A percentile compares a stretch with the other conserved stretches of the same genome.
Evolutionary conservation across 2,113 vertebrate genomes (phyloP).

Genomic region (Nothoprocta pentlandii): DNA sequence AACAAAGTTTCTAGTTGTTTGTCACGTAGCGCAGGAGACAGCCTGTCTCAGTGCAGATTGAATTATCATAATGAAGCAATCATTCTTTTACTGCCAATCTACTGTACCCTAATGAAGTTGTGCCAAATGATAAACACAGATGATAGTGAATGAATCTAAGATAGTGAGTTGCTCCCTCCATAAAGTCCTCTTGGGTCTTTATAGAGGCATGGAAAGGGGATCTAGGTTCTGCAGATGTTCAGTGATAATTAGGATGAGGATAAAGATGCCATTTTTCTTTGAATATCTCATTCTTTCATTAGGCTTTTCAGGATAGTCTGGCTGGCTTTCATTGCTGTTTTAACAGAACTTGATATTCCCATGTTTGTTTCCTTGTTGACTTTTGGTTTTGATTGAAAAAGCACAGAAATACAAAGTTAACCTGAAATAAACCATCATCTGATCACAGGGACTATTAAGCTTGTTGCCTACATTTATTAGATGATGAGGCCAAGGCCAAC

Average conservation of each 20-base stretch:
- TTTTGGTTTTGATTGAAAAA: not conserved
- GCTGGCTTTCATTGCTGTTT: not conserved
- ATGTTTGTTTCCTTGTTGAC: not conserved
- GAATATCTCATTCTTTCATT: not conserved
- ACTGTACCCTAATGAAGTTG: not conserved
- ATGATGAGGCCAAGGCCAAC: not conserved
- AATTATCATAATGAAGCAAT: conserved; percentile 38
- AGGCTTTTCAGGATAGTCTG: not conserved
- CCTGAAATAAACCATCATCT: not conserved
- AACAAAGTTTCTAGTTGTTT: conserved; percentile 38
- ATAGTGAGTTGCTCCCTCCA: not conserved
- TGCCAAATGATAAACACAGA: conserved; percentile 45
- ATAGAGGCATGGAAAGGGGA: not conserved
- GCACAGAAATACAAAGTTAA: not conserved
- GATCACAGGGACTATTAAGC: not conserved
- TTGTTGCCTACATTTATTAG: not conserved
- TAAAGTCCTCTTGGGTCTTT: not conserved
- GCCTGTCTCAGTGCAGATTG: conserved; percentile 34
- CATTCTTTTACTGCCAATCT: conserved; percentile 7
- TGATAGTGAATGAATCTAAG: not conserved
- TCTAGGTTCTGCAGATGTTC: not conserved
- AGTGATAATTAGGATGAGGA: not conserved
- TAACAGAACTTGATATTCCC: not conserved
- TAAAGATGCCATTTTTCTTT: not conserved
- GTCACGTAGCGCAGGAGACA: conserved; percentile 30